Evolutionary conservation across 2,113 vertebrate genomes (phyloP).

Genomic region (Poecile atricapillus): DNA sequence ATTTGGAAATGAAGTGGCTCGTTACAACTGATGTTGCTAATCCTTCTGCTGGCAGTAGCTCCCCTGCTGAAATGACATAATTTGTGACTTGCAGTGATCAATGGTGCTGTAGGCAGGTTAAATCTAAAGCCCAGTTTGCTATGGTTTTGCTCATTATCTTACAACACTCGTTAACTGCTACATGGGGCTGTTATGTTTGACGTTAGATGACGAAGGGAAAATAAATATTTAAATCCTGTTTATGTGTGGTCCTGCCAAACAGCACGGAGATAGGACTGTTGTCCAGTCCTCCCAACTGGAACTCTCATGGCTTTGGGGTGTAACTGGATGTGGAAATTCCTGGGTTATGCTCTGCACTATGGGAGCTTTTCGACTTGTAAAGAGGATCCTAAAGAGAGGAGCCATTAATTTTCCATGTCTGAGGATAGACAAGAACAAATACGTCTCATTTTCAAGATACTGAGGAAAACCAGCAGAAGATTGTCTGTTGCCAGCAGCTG

Average conservation of each 20-base stretch:
- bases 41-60: constrained; percentile 38
- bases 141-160: background rate
- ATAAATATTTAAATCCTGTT: background rate
- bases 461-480: background rate
- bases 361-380: background rate
- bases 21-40: constrained; percentile 30
- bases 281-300: background rate
- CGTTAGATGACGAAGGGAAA: background rate
- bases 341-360: accelerated
- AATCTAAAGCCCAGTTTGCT: background rate
- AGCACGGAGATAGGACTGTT: background rate
- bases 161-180: background rate
- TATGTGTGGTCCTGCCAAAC: constrained; percentile 8
- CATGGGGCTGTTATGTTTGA: background rate
- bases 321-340: background rate
- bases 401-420: background rate
- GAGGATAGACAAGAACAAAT: background rate
- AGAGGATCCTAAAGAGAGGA: background rate
- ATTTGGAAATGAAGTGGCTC: constrained; percentile 20
- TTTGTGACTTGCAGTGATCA: constrained; percentile 29
- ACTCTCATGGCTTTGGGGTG: background rate
- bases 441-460: background rate
- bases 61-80: background rate
- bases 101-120: background rate
- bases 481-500: background rate